These are phyloP conservation scores for Acrossocheilus wenchowensis DNA, from an alignment of 2,797 vertebrate genomes.

Conservation along the genomic window DNA sequence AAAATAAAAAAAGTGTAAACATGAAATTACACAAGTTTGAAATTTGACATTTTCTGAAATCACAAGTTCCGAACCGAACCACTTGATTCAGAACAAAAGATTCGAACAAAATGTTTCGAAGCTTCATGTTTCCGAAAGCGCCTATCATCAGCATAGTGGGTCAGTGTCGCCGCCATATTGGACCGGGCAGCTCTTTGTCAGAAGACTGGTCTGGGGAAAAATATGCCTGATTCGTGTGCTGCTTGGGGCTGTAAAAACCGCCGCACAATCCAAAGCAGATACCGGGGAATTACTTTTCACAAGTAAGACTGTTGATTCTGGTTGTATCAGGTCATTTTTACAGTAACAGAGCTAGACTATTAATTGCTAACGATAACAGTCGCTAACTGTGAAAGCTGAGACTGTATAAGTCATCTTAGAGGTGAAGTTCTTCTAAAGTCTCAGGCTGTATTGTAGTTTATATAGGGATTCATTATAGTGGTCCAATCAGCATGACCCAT, in stretches of 20 bases:
- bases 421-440: background rate
- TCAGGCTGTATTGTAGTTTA: background rate
- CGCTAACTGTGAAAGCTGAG: background rate
- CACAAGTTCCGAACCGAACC: background rate
- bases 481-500: background rate
- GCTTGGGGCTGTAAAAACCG: conserved; percentile 48
- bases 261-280: conserved; percentile 22
- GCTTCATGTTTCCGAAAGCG: background rate
- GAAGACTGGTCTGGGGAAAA: conserved; percentile 7
- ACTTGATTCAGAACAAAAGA: background rate
- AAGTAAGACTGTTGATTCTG: conserved; percentile 40
- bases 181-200: background rate
- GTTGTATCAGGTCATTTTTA: conserved; percentile 12
- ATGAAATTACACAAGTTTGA: background rate
- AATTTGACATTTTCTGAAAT: background rate
- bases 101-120: background rate
- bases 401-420: background rate
- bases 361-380: background rate
- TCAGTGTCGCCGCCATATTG: conserved; percentile 40
- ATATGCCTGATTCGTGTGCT: conserved; percentile 48
- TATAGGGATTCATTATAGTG: background rate
- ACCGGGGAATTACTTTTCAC: conserved; percentile 50
- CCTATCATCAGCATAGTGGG: conserved; percentile 21
- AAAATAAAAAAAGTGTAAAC: background rate
- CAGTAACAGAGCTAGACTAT: background rate